Base-by-base conservation (phyloP, 2,113 vertebrate genomes). In the Cyprinodon variegatus region DNA sequence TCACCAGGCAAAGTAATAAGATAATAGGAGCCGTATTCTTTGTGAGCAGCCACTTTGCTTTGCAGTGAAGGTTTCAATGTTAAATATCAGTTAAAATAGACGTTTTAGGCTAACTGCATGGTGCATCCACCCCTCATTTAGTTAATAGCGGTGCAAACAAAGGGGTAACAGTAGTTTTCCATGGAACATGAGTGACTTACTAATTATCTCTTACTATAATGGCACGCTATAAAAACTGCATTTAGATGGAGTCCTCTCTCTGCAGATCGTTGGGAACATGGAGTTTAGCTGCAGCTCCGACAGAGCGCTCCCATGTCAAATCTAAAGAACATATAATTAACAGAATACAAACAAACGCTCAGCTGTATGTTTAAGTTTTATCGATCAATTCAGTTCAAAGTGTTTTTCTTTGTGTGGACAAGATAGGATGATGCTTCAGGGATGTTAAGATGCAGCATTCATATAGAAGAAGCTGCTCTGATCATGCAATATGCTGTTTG, bases 1-100 rank as follows among this genome's bases (percentile, higher is more conserved):
- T 76, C 65, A 62, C 46, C 64, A 20, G 77, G 60, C 36, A 39
- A 59, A 74, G 40, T 72, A 76, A 79, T 68, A 20, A 82, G 64
- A 61, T 75, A 85, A 83, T 53, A n/a, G 61, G 22, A 79, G 64
- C 39, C 15, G 17, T n/a, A 7, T 36, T 8, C 8, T 11, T n/a
- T 53, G 11, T 57, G 50, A 70, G 15, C 20, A 14, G 17, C 37
- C 17, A 22, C 7, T 70, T 64, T 63, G 72, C 48, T 74, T 68
- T 48, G 36, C 50, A 45, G 41, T 67, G 38, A 61, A 78, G 40
- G 64, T 67, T 61, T 65, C 29, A 62, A 37, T 22, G 4, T 71
- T 80, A 41, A 68, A 62, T 61, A 14, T 74, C 40, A 57, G 14
- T 66, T 57, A 61, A 48, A 57, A 41, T 41, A 60, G 50, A n/a